Conservation (phyloP, 1,140 invertebrate genomes). For the Heliconius himera region DNA sequence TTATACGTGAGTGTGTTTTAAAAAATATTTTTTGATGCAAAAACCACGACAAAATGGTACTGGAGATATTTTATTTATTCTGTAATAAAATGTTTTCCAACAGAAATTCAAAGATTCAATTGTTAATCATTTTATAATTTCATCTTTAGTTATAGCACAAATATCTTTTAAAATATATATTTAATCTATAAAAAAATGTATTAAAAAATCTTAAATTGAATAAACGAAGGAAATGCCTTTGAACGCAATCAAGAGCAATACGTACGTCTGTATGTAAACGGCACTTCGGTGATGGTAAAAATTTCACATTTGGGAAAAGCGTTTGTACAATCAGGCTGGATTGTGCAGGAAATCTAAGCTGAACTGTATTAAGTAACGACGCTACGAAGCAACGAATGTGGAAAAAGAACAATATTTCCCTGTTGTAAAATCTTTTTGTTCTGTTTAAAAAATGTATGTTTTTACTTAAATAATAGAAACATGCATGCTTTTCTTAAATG, state of each 20-base stretch:
- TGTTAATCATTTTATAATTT: too few species aligned
- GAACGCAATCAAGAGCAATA: neutral
- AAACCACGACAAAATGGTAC: too few species aligned
- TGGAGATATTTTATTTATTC: too few species aligned
- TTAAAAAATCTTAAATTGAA: neutral
- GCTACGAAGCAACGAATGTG: conserved; percentile 38
- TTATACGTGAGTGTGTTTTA: too few species aligned
- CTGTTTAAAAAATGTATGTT: neutral
- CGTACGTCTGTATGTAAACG: conserved; percentile 19
- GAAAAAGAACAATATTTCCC: conserved; percentile 44
- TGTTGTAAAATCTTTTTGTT: conserved; percentile 38
- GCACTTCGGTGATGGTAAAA: conserved; percentile 40
- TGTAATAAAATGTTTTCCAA: too few species aligned
- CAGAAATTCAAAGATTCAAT: too few species aligned
- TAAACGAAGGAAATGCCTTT: neutral
- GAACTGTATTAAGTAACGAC: conserved; percentile 55
- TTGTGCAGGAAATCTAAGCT: conserved; percentile 63
- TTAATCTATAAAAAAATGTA: neutral
- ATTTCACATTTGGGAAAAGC: conserved; percentile 60
- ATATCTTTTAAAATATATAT: too few species aligned
- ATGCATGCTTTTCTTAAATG: too few species aligned
- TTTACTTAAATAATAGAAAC: neutral
- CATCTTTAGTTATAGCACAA: too few species aligned
- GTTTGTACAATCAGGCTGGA: conserved; percentile 71
- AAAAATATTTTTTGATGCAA: too few species aligned